Conservation (phyloP, 1,140 invertebrate genomes). For the Oppia nitens region DNA sequence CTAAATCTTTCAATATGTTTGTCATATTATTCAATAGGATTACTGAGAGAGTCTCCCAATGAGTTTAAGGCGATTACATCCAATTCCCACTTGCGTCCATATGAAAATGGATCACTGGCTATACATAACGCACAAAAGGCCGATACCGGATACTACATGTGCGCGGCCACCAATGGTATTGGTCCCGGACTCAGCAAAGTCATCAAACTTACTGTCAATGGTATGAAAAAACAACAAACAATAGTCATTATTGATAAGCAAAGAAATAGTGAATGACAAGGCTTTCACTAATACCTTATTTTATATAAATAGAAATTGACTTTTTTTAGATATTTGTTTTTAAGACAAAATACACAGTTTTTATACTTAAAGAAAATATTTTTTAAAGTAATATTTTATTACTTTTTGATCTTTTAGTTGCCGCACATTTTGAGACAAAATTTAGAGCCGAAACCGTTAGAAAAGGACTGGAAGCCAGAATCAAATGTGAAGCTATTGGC, state of each 20-base stretch:
- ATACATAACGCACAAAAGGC: slow-evolving; percentile 29
- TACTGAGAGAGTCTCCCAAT: slow-evolving; percentile 15
- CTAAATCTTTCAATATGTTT: background rate
- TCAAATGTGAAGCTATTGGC: slow-evolving; percentile 32
- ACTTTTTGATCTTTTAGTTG: slow-evolving; percentile 17
- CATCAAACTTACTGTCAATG: slow-evolving; percentile 35
- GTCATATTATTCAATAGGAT: background rate
- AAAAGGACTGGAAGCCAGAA: slow-evolving; percentile 26
- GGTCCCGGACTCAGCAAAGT: slow-evolving; percentile 61
- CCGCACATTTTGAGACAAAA: slow-evolving; percentile 23
- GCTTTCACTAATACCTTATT: background rate
- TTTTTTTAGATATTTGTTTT: background rate
- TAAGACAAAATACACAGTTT: slow-evolving; percentile 7
- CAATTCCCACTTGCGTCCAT: slow-evolving; percentile 23
- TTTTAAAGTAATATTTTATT: background rate
- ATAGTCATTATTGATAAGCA: slow-evolving; percentile 1
- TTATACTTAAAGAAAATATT: background rate
- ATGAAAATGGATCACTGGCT: slow-evolving; percentile 35
- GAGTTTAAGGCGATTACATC: slow-evolving; percentile 23
- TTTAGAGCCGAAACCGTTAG: slow-evolving; percentile 22
- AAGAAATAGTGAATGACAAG: background rate
- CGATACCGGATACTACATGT: slow-evolving; percentile 46
- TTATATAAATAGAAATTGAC: background rate
- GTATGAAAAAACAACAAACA: slow-evolving; percentile 29
- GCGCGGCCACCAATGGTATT: slow-evolving; percentile 88